Evolutionary conservation across 2,888 invertebrate genomes (phyloP).

Genomic region (Drosophila mimica): DNA sequence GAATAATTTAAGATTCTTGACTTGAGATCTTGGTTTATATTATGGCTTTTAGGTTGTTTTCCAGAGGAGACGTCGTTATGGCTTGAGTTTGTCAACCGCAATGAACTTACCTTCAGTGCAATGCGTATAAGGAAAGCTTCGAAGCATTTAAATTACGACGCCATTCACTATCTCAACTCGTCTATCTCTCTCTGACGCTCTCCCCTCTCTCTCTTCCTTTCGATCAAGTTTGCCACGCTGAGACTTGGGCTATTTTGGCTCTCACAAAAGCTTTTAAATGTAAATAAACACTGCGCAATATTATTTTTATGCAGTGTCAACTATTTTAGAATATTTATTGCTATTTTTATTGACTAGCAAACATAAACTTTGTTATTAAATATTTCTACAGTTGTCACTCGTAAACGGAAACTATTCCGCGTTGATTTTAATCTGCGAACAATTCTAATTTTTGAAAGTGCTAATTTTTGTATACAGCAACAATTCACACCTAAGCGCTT

Average conservation of each 20-base stretch:
- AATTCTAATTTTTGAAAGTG: neutral
- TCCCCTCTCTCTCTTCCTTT: neutral
- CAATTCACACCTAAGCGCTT: neutral
- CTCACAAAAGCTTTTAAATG: constrained; percentile 14
- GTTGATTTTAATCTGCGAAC: neutral
- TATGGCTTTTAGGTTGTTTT: constrained; percentile 37
- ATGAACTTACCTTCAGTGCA: constrained; percentile 14
- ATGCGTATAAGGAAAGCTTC: constrained; percentile 40
- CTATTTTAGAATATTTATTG: constrained; percentile 4
- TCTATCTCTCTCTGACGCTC: neutral
- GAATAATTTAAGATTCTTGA: neutral
- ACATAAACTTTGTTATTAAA: neutral
- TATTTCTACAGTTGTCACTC: neutral
- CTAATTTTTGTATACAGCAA: neutral
- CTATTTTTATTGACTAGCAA: constrained; percentile 1
- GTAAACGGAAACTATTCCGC: neutral
- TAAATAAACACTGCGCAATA: constrained; percentile 25
- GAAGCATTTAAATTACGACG: neutral
- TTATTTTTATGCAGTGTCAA: constrained; percentile 14
- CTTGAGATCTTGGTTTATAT: constrained; percentile 84
- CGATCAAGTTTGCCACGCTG: constrained; percentile 11
- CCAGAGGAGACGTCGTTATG: constrained; percentile 18
- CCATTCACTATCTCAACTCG: constrained; percentile 7
- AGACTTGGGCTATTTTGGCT: neutral
- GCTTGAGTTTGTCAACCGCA: constrained; percentile 16